These are phyloP conservation scores for Chelonia mydas DNA, from an alignment of 2,797 vertebrate genomes.

Conservation along the genomic window DNA sequence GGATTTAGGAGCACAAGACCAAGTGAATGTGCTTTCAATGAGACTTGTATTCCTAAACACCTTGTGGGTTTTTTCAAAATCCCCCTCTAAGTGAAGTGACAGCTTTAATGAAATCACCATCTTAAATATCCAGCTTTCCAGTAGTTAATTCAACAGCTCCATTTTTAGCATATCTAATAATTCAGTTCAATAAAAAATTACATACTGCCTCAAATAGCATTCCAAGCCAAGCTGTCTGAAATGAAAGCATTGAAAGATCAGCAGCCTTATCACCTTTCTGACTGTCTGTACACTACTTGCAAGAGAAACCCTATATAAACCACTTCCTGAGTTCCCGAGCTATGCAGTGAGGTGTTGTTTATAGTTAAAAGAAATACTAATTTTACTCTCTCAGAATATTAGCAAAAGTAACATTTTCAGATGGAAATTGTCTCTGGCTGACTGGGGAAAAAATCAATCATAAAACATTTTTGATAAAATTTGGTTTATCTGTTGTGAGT, in stretches of 20 bases:
- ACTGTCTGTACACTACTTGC: neutral
- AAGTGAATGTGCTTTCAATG: neutral
- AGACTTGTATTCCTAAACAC: constrained; percentile 7
- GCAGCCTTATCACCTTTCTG: neutral
- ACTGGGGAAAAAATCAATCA: constrained; percentile 28
- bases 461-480: constrained; percentile 40
- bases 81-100: neutral
- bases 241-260: constrained; percentile 1
- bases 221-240: constrained; percentile 40
- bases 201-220: constrained; percentile 20
- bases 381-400: neutral
- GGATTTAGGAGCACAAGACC: neutral
- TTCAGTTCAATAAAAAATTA: constrained; percentile 21
- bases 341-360: neutral
- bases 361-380: neutral
- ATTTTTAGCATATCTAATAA: neutral
- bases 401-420: neutral
- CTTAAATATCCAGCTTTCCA: constrained; percentile 2
- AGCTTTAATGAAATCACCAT: constrained; percentile 20
- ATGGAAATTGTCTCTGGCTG: neutral
- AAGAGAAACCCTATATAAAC: constrained; percentile 53
- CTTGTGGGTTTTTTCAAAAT: neutral
- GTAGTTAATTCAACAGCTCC: neutral
- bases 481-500: constrained; percentile 29
- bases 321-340: constrained; percentile 25